Evolutionary conservation across 2,888 invertebrate genomes (phyloP), one percentile per base, ranked within the genome.

Genomic region (Caenorhabditis zanzibari): DNA sequence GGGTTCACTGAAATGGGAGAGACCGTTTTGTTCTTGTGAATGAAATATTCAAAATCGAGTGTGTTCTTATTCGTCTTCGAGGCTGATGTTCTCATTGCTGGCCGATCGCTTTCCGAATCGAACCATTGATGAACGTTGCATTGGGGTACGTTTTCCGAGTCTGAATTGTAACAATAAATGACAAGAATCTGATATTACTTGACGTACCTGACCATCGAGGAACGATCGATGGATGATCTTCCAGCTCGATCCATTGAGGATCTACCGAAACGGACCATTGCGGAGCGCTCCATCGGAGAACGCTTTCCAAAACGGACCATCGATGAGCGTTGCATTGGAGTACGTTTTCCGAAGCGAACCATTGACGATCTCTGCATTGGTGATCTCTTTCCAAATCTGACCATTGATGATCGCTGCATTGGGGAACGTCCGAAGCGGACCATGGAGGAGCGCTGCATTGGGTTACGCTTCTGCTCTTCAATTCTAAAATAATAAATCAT

Each of bases 71-170:
- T 54, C 54, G 5, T 54, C 22, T 19, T 19, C 19, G n/a, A 7
- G 19, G 19, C 2, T 32, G 66, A 35, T 68, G 49, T n/a, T 6
- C 32, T 68, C 32, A 4, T 66, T 49, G 52, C 32, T 35, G 32
- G 22, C 64, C 10, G 75, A 66, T 7, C 72, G 72, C 59, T 73
- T 75, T 28, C 86, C 86, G 44, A 88, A 86, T 26, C 88, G 84
- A 22, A 88, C 86, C 87, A 88, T 88, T 35, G 87, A 73, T 0
- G 88, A 81, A 9, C 87, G 75, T 47, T 86, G 86, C 85, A 88
- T 85, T 41, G 88, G 88, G 4, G 85, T 81, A 2, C 88, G 84
- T 71, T 88, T 88, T 28, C 88, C 88, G 47, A 88, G 84, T 69
- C 88, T 82, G 54, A 49, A n/a, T n/a, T n/a, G n/a, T n/a, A 74